Evolutionary conservation across 2,888 invertebrate species (phyloP), one percentile per base, ranked within the genome.

Genomic region (Hartigia nigra): DNA sequence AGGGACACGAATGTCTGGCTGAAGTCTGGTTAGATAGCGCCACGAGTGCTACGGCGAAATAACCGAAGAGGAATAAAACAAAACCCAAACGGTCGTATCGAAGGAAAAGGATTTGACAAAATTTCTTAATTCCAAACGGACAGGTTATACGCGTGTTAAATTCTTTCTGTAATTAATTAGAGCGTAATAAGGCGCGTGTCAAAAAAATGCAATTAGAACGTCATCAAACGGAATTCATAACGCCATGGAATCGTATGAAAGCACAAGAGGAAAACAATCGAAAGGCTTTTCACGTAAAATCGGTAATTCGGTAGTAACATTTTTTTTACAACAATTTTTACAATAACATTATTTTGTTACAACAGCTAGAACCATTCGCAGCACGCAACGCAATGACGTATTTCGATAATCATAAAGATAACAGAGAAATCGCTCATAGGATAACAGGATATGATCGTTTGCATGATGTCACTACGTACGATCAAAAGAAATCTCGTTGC

Each of bases 391-490:
- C 86, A 79, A 86, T 85, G 72, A 85, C 87, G 55, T 89, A 86
- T 80, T 89, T 88, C 76, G 81, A 82, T 76, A 89, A 83, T 79
- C 80, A 80, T 77, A 85, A 85, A 78, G 75, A 78, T 74, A 75
- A 74, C 35, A 76, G 69, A 74, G 78, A 77, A 78, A 76, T 35
- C 11, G 80, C 77, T 75, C 37, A 35, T 31, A 78, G 23, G 76
- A 79, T 78, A 81, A 85, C 85, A 79, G 86, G 84, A 77, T 88
- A 87, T 81, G 86, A 89, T 84, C 88, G 89, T 76, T 76, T 85
- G 78, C 85, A 87, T 83, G 84, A 84, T 79, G 77, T 79, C 70
- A 84, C 83, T 36, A 82, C 82, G 74, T 87, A 83, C 78, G 89
- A 90, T 82, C 86, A 82, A 37, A 82, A 77, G 31, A 88, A 87